phyloP scores from a whole-genome alignment of 2,797 vertebrate species.

The Vultur gryphus region DNA sequence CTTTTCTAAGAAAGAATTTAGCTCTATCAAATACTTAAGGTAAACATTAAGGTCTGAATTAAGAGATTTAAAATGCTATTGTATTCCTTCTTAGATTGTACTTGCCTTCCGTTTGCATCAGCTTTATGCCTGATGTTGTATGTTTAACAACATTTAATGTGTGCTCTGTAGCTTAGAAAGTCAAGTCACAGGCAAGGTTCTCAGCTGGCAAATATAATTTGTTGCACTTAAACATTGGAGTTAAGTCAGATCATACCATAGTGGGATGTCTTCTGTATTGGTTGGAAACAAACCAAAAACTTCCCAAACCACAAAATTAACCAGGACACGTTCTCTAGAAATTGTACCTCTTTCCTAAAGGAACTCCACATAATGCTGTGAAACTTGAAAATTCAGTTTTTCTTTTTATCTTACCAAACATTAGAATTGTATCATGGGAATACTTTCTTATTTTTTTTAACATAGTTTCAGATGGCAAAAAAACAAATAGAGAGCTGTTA shows the following conservation, averaged over 20 bases:
- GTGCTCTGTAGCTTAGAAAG: background rate
- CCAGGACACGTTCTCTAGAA: background rate
- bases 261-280: background rate
- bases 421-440: background rate
- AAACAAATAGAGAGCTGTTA: background rate
- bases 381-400: background rate
- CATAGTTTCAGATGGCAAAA: background rate
- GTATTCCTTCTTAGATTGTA: background rate
- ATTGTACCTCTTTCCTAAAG: background rate
- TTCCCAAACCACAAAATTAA: background rate
- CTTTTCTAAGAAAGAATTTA: background rate
- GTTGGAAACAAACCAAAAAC: background rate
- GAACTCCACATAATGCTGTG: background rate
- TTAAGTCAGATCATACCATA: background rate
- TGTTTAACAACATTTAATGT: background rate
- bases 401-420: background rate
- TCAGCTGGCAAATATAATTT: background rate
- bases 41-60: background rate
- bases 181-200: background rate
- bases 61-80: background rate
- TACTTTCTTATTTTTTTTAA: background rate
- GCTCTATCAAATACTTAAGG: background rate
- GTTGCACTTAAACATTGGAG: background rate
- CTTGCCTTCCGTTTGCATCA: background rate
- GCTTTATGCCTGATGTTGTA: background rate